Conservation (phyloP, 2,888 invertebrate genomes). For the Cephus sareptanus region DNA sequence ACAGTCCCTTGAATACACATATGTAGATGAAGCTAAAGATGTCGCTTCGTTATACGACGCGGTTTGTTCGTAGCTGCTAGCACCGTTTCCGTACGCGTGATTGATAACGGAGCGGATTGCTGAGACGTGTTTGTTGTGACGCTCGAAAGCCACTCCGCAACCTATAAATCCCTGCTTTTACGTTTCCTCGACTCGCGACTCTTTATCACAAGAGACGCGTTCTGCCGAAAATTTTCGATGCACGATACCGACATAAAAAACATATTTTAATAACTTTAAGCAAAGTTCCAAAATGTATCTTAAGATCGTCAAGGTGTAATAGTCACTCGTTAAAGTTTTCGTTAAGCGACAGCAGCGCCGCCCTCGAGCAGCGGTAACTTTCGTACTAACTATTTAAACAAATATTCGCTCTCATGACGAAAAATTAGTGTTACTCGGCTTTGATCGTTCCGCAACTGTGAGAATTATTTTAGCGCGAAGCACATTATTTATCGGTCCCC, state of each 20-base stretch:
- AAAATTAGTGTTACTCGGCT: conserved; percentile 25
- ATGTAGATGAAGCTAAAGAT: background rate
- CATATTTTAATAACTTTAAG: background rate
- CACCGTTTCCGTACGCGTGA: conserved; percentile 27
- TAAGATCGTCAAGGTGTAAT: background rate
- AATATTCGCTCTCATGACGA: background rate
- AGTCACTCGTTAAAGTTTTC: background rate
- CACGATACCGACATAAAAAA: background rate
- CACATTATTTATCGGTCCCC: conserved; percentile 52
- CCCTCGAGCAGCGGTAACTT: background rate
- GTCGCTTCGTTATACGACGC: conserved; percentile 6
- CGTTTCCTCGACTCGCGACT: background rate
- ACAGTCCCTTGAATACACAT: background rate
- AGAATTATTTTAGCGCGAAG: conserved; percentile 52
- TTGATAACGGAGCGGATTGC: conserved; percentile 39
- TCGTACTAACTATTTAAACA: background rate
- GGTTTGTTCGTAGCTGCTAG: conserved; percentile 15
- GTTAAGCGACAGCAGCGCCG: background rate
- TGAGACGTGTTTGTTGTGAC: conserved; percentile 54
- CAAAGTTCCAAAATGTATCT: background rate
- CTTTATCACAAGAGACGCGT: background rate
- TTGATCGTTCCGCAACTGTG: conserved; percentile 38
- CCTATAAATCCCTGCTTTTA: conserved; percentile 38
- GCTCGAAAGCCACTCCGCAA: conserved; percentile 39
- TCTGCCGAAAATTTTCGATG: background rate